Evolutionary conservation across 2,113 vertebrate genomes (phyloP), one percentile per base, ranked within the genome.

Genomic region (Silurus glanis): DNA sequence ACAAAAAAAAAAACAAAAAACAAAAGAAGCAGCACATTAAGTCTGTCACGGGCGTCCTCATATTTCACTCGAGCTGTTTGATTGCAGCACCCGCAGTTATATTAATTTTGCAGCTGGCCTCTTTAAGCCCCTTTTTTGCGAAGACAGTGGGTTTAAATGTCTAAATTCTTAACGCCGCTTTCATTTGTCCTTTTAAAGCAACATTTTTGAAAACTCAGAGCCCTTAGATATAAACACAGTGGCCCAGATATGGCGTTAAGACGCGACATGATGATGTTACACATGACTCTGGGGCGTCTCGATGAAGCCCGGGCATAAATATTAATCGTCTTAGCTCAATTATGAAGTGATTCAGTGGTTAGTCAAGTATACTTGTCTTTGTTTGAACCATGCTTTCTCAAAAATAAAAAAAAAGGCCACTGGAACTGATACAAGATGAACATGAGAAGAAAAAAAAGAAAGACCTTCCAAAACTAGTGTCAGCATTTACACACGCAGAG

Each of bases 81-180:
- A 90, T 89, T 90, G 87, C 90, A 83, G 89, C 92, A 91, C 92
- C 91, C 92, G 91, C 91, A 95, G 93, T 93, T 93, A 92, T 93
- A 94, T 95, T 92, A 93, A 93, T 94, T 93, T 95, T 94, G 91
- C 92, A 94, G 88, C 91, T 89, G 88, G 89, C 86, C 91, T 93
- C 91, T 94, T 94, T 91, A 94, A 94, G 90, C 93, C 90, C 92
- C 37, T 37, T 37, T 93, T 94, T 93, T 82, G 92, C 91, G 88
- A 93, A 90, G 92, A 93, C 92, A 91, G 92, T 94, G 93, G 93
- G 94, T 94, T 93, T 93, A 93, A 94, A 92, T 92, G 85, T 93
- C 91, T 94, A 93, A 94, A 93, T 93, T 94, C 89, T 94, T 93
- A 93, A 94, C 92, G 90, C 91, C 90, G 90, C 92, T 93, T 94